These are phyloP conservation scores for Sinella curviseta DNA, from an alignment of 1,140 invertebrate species.

Conservation along the genomic window DNA sequence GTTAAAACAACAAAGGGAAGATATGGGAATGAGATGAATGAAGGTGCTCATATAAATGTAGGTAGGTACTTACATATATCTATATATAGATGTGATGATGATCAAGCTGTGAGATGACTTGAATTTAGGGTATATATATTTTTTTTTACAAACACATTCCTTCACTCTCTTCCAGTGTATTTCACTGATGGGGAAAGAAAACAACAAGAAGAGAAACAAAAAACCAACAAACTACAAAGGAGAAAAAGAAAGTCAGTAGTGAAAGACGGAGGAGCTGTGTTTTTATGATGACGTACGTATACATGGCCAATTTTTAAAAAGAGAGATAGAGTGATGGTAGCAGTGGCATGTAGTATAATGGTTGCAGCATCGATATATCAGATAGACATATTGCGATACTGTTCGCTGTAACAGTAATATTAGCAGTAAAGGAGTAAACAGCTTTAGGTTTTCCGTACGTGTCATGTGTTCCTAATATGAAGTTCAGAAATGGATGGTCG, in stretches of 20 bases:
- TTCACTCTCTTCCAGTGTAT: not conserved
- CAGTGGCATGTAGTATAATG: too few relatives aligned
- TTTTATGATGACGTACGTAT: not conserved
- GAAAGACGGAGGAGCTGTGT: too few relatives aligned
- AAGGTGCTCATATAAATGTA: too few relatives aligned
- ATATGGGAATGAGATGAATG: too few relatives aligned
- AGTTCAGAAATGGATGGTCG: not conserved
- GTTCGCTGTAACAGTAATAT: too few relatives aligned
- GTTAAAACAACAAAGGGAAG: not conserved
- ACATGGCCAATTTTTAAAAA: not conserved
- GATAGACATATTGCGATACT: too few relatives aligned
- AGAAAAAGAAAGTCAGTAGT: too few relatives aligned
- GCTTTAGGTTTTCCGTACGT: not conserved
- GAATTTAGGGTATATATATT: not conserved
- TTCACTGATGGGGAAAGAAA: too few relatives aligned
- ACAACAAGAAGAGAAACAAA: not conserved
- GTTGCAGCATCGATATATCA: too few relatives aligned
- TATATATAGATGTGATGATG: not conserved
- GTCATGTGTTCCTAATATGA: not conserved
- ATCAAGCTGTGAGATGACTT: not conserved
- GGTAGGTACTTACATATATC: not conserved
- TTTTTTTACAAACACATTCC: not conserved
- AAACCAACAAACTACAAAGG: not conserved
- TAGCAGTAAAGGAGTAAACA: not conserved
- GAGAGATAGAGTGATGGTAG: too few relatives aligned